Evolutionary conservation across 2,888 invertebrate species (phyloP), one percentile per base, ranked within the genome.

Genomic region (Stenichneumon culpator): DNA sequence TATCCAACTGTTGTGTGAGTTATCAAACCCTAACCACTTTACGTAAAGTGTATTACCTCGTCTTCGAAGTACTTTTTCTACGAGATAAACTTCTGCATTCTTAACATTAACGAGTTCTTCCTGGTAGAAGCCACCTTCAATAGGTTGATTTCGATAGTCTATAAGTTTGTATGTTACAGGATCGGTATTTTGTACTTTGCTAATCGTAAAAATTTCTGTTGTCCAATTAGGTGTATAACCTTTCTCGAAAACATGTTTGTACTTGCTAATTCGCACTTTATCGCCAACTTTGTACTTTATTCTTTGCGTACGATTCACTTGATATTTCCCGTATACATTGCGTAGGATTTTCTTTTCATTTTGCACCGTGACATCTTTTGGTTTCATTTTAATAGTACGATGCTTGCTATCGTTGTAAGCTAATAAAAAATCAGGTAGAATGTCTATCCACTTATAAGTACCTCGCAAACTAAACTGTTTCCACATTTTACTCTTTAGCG

Each of bases 401-500:
- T 65, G 36, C 60, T 69, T 70, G 11, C 65, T 11, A 57, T 57
- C 57, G 57, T 69, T 70, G 39, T 93, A 93, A 47, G 32, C n/a
- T 0, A 28, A 32, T 9, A 89, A 22, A 19, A 87, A 77, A 14
- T 84, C 79, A 19, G 63, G 22, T 60, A 89, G 54, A 39, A 87
- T 86, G 44, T 88, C 68, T 0, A 86, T 14, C 89, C 88, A 90
- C 22, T 88, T 88, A 70, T 88, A 87, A 28, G 74, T 87, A 7
- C 87, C 87, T 28, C 80, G 86, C 19, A 89, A 47, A 74, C 75
- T 88, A 32, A 88, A 89, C 39, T 74, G 44, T 32, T 75, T 89
- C 87, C 89, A 92, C 89, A 91, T 90, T 25, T 89, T 89, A 69
- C 65, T 86, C 74, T 89, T 89, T 1, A 89, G 60, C 4, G 87